phyloP scores from a whole-genome alignment of 2,113 vertebrate species.

The Callorhinus ursinus region DNA sequence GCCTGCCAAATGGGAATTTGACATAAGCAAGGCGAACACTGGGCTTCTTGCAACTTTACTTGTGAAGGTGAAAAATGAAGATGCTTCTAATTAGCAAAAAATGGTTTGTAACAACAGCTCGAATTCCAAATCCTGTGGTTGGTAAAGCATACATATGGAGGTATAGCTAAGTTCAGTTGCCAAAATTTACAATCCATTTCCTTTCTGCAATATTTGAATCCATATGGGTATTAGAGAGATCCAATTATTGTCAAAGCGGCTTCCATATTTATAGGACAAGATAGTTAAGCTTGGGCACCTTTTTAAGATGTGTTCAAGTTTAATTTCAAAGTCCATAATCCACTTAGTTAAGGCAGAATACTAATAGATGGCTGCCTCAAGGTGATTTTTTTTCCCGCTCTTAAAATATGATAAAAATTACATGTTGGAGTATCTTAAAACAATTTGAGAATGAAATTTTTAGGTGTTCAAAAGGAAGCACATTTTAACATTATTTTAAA shows the following conservation, averaged over 20 bases:
- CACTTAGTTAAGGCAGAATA: conserved; percentile 57
- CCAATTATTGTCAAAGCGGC: conserved; percentile 86
- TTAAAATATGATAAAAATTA: conserved; percentile 49
- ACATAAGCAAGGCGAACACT: conserved; percentile 75
- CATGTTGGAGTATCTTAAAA: conserved; percentile 21
- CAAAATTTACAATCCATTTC: conserved; percentile 81
- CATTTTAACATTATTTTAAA: conserved; percentile 16
- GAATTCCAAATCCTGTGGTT: conserved; percentile 81
- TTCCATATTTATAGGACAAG: conserved; percentile 75
- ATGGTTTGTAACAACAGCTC: conserved; percentile 78
- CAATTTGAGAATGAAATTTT: conserved; percentile 28
- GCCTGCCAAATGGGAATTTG: conserved; percentile 80
- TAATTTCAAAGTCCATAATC: conserved; percentile 66
- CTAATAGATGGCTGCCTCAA: conserved; percentile 23
- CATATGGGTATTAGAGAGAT: conserved; percentile 81
- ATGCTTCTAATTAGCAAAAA: conserved; percentile 85
- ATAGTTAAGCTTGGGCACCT: conserved; percentile 71
- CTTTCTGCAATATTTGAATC: conserved; percentile 84
- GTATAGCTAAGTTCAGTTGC: conserved; percentile 58
- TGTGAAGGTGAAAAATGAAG: conserved; percentile 85
- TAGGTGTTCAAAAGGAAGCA: background rate
- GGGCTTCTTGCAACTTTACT: conserved; percentile 82
- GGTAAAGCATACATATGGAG: conserved; percentile 78
- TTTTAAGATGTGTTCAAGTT: conserved; percentile 69
- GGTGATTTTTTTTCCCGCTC: background rate